Evolutionary conservation across 2,888 invertebrate genomes (phyloP).

Genomic region (Eupithecia subumbrata): DNA sequence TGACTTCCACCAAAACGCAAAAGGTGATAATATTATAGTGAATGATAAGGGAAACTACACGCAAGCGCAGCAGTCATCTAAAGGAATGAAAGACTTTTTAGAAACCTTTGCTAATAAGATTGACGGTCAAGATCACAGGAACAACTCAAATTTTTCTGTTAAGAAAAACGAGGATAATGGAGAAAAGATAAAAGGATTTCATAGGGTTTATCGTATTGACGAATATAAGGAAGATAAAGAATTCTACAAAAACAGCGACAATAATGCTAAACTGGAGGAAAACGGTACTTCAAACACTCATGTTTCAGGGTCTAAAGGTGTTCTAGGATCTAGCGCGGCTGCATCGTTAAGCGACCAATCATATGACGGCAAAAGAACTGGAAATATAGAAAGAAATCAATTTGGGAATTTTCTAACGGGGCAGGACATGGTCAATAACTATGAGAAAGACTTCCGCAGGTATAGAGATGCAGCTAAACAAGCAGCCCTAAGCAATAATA

Average conservation of each 20-base stretch:
- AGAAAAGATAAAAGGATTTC: constrained; percentile 70
- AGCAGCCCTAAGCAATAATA: constrained; percentile 58
- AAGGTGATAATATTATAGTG: constrained; percentile 49
- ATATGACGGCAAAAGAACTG: constrained; percentile 50
- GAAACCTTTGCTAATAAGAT: constrained; percentile 71
- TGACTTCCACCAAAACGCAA: constrained; percentile 53
- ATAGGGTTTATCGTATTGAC: constrained; percentile 73
- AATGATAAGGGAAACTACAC: constrained; percentile 50
- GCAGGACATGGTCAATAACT: constrained; percentile 47
- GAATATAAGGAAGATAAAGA: constrained; percentile 76
- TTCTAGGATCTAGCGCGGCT: constrained; percentile 57
- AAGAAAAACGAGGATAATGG: constrained; percentile 65
- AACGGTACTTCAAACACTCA: constrained; percentile 56
- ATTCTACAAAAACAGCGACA: constrained; percentile 70
- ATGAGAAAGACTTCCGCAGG: constrained; percentile 53
- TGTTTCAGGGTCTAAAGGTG: constrained; percentile 61
- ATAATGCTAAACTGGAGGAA: constrained; percentile 58
- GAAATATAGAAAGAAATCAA: constrained; percentile 47
- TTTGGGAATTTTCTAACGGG: constrained; percentile 54
- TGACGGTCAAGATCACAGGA: constrained; percentile 62
- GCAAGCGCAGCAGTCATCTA: constrained; percentile 52
- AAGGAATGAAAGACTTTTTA: constrained; percentile 64
- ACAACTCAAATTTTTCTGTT: constrained; percentile 55
- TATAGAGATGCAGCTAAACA: constrained; percentile 63
- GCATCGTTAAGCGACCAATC: constrained; percentile 54